These are phyloP conservation scores for Myiozetetes cayanensis DNA, from an alignment of 2,113 vertebrate species.

Conservation along the genomic window DNA sequence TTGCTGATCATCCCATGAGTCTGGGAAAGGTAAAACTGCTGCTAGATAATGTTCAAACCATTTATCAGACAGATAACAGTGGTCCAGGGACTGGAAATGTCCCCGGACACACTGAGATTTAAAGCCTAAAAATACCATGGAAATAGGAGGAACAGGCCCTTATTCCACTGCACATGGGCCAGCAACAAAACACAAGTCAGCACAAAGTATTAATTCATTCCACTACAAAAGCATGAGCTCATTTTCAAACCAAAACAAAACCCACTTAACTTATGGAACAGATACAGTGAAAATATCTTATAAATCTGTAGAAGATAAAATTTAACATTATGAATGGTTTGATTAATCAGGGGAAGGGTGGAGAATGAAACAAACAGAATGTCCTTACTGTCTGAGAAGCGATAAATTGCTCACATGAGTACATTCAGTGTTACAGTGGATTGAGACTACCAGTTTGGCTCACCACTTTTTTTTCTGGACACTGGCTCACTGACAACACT, in stretches of 20 bases:
- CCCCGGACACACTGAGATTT: background rate
- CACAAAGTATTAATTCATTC: background rate
- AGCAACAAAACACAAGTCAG: background rate
- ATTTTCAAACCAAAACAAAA: background rate
- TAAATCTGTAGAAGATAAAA: background rate
- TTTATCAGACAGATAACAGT: background rate
- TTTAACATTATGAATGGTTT: background rate
- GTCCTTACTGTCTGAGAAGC: background rate
- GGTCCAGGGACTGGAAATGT: background rate
- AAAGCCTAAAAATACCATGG: background rate
- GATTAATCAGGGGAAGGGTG: background rate
- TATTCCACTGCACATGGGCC: background rate
- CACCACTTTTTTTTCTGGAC: background rate
- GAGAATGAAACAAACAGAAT: background rate
- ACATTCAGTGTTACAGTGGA: background rate
- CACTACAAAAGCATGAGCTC: background rate
- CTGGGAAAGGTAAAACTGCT: background rate
- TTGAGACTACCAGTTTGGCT: background rate
- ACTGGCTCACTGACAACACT: background rate
- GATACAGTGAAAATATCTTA: background rate
- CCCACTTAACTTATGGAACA: background rate
- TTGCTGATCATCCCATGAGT: fast-evolving
- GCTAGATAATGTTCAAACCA: background rate
- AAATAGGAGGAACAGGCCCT: background rate
- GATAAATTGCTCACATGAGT: background rate